phyloP scores from a whole-genome alignment of 2,797 vertebrate genomes.

The Etheostoma nigrum region DNA sequence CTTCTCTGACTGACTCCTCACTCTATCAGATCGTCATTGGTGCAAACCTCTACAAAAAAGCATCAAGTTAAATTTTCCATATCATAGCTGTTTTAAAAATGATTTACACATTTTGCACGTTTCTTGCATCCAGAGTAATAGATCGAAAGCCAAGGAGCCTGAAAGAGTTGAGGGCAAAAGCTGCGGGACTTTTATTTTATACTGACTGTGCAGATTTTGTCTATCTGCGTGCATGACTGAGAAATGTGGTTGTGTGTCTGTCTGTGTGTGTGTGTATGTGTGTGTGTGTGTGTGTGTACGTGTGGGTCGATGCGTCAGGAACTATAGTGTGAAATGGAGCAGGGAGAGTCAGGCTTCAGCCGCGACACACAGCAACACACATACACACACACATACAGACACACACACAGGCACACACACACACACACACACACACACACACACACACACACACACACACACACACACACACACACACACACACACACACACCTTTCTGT shows the following conservation, averaged over 20 bases:
- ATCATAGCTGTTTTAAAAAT: constrained; percentile 1
- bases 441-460: constrained; percentile 37
- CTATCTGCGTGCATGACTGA: constrained; percentile 37
- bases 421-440: constrained; percentile 36
- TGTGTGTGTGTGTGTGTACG: constrained; percentile 20
- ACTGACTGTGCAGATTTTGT: constrained; percentile 36
- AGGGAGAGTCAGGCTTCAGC: constrained; percentile 72
- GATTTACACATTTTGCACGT: constrained; percentile 9
- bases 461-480: constrained; percentile 18
- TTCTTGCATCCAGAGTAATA: constrained; percentile 10
- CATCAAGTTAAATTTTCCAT: constrained; percentile 1
- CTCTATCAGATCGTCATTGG: constrained; percentile 5
- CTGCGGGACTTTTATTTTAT: constrained; percentile 31
- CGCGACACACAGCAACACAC: constrained; percentile 29
- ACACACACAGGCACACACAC: constrained; percentile 4
- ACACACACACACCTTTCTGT: background rate
- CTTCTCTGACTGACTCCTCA: constrained; percentile 20
- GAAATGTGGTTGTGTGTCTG: constrained; percentile 4
- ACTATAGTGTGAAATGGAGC: constrained; percentile 81
- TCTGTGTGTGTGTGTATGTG: background rate
- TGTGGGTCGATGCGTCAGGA: constrained; percentile 51
- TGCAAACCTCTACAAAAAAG: background rate
- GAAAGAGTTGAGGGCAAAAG: constrained; percentile 10
- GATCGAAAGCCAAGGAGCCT: constrained; percentile 15
- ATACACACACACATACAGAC: constrained; percentile 18